A percentile compares a stretch with the other conserved stretches of the same genome.
Conservation (phyloP, 1,140 invertebrate species). For the Andricus grossulariae region DNA sequence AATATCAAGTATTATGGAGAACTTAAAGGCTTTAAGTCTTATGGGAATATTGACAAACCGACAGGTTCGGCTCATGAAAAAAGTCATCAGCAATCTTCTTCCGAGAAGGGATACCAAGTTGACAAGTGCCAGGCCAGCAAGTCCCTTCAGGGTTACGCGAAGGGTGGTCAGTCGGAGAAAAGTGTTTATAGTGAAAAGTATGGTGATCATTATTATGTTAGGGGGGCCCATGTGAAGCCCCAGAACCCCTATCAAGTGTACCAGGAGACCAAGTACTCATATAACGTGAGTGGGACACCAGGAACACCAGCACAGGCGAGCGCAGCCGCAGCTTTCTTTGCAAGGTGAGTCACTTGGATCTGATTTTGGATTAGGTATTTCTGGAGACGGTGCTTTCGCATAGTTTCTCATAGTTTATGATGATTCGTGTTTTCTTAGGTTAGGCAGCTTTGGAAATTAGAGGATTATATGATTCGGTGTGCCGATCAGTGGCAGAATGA, state of each 20-base stretch:
- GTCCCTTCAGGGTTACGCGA: conserved; percentile 52
- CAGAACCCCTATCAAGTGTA: conserved; percentile 64
- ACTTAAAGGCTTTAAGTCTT: conserved; percentile 70
- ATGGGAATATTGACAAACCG: conserved; percentile 68
- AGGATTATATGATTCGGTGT: too few relatives aligned
- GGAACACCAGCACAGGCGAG: conserved; percentile 73
- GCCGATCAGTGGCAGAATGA: too few relatives aligned
- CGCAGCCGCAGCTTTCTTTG: conserved; percentile 74
- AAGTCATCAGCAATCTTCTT: conserved; percentile 56
- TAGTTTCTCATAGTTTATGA: background rate
- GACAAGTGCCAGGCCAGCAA: conserved; percentile 66
- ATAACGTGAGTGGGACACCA: conserved; percentile 71
- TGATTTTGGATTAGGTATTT: conserved; percentile 22
- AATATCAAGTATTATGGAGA: conserved; percentile 72
- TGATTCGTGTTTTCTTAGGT: too few relatives aligned
- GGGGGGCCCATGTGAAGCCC: conserved; percentile 61
- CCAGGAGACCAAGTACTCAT: conserved; percentile 73
- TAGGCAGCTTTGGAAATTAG: too few relatives aligned
- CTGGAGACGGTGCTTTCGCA: background rate
- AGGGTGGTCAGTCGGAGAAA: conserved; percentile 61
- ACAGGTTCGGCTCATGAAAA: conserved; percentile 60
- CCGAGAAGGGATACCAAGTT: conserved; percentile 43
- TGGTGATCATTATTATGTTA: conserved; percentile 66
- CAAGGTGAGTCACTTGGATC: conserved; percentile 65
- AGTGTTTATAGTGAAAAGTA: conserved; percentile 63